Evolutionary conservation across 2,113 vertebrate genomes (phyloP).

Genomic region (Propithecus coquereli): DNA sequence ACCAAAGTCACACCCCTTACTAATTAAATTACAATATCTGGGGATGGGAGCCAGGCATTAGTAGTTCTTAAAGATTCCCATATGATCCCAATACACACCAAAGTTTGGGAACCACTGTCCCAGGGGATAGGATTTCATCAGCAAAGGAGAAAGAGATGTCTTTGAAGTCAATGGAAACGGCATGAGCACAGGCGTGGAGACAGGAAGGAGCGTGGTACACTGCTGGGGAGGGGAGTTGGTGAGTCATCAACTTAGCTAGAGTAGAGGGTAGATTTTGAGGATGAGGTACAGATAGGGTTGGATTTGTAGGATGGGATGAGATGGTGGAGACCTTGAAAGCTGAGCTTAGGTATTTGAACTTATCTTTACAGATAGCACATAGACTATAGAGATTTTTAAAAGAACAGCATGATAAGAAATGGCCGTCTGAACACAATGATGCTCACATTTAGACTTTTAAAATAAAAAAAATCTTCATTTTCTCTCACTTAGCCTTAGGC

Average conservation of each 20-base stretch:
- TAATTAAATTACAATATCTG: neutral
- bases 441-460: neutral
- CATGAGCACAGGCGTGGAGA: neutral
- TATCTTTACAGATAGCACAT: neutral
- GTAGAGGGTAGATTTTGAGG: neutral
- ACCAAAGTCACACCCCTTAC: neutral
- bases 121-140: neutral
- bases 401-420: neutral
- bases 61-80: neutral
- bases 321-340: neutral
- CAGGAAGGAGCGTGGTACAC: neutral
- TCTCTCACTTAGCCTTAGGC: neutral
- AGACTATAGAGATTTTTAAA: neutral
- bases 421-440: neutral
- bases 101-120: neutral
- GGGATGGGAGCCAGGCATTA: neutral
- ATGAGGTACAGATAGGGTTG: neutral
- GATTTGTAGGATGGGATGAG: neutral
- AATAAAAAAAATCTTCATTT: neutral
- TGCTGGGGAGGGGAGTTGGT: fast-evolving
- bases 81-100: neutral
- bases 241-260: neutral
- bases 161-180: neutral
- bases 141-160: neutral
- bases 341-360: neutral